Conservation (phyloP, 2,888 invertebrate species). For the Xylota segnis region DNA sequence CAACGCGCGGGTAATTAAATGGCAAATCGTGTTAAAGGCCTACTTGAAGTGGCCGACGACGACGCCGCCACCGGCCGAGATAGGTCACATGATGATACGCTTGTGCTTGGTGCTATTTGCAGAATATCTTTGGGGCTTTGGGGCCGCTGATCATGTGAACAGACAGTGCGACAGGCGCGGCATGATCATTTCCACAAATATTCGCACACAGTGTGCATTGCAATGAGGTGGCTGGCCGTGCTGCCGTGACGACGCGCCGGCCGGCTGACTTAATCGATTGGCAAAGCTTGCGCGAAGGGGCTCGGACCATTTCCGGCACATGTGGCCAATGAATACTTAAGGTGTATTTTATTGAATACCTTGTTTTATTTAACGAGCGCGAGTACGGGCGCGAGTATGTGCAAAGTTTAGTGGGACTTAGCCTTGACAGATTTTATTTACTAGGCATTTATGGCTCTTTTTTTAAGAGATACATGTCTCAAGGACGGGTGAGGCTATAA, state of each 20-base stretch:
- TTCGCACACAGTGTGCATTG: conserved; percentile 18
- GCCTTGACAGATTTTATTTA: neutral
- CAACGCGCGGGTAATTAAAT: conserved; percentile 24
- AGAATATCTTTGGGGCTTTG: conserved; percentile 1
- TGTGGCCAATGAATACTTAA: neutral
- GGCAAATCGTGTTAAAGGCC: conserved; percentile 38
- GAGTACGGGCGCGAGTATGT: neutral
- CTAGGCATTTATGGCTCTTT: too few species aligned
- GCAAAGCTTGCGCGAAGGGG: neutral
- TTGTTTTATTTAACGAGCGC: neutral
- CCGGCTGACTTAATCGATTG: neutral
- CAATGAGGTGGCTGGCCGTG: neutral
- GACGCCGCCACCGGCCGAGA: too few species aligned
- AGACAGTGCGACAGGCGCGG: conserved; percentile 3
- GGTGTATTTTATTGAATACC: neutral
- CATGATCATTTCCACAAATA: conserved; percentile 28
- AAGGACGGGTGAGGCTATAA: too few species aligned
- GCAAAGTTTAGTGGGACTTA: neutral
- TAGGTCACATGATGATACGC: conserved; percentile 46
- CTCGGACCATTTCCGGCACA: conserved; percentile 12
- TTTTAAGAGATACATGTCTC: too few species aligned
- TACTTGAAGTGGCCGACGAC: conserved; percentile 26
- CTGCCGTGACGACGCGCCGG: neutral
- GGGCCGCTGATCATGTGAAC: conserved; percentile 36
- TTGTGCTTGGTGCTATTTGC: conserved; percentile 29